phyloP scores from a whole-genome alignment of 2,797 vertebrate genomes.

The Podarcis siculus region DNA sequence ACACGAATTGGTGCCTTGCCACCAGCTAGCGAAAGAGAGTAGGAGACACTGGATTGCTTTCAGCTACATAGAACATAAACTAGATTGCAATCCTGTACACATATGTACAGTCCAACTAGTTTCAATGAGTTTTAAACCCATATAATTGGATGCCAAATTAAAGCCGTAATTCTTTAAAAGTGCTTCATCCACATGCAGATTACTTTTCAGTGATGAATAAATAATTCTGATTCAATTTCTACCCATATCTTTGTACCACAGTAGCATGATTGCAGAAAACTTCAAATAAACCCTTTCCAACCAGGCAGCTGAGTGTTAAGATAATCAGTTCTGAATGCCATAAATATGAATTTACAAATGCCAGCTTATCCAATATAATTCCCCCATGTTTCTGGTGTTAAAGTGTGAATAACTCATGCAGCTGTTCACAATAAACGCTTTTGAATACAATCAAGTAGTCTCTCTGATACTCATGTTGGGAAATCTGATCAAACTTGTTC shows the following conservation, averaged over 20 bases:
- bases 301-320: background rate
- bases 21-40: background rate
- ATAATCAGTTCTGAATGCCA: background rate
- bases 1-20: too few relatives aligned
- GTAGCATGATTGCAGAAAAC: slow-evolving; percentile 4
- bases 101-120: background rate
- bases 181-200: background rate
- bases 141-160: background rate
- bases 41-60: background rate
- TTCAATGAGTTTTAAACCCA: background rate
- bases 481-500: slow-evolving; percentile 3
- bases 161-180: background rate
- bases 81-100: background rate
- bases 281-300: slow-evolving; percentile 13
- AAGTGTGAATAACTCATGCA: background rate
- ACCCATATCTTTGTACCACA: background rate
- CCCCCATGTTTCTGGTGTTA: background rate
- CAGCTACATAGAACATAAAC: background rate
- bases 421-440: slow-evolving; percentile 3
- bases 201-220: background rate
- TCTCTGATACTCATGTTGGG: slow-evolving; percentile 2
- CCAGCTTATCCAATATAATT: slow-evolving; percentile 6
- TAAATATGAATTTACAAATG: slow-evolving; percentile 2
- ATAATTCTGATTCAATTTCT: background rate
- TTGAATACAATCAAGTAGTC: background rate